phyloP scores from a whole-genome alignment of 2,888 invertebrate genomes.

The Limnephilus lunatus region DNA sequence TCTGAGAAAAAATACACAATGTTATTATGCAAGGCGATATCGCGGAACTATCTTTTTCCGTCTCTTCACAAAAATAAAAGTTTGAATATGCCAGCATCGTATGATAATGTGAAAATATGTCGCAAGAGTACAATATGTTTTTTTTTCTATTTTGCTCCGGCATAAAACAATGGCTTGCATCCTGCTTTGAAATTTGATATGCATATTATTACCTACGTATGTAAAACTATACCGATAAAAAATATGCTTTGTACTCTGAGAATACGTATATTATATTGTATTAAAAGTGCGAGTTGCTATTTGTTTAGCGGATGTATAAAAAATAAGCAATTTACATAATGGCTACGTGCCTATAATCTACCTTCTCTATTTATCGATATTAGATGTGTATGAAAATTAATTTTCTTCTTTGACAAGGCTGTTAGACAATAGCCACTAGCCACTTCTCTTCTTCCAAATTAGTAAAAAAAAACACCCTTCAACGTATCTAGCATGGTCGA shows the following conservation, averaged over 20 bases:
- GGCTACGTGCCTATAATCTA: too few species aligned
- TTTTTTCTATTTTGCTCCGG: background rate
- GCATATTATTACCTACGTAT: background rate
- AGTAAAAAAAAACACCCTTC: too few species aligned
- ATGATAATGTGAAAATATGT: background rate
- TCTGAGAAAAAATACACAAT: background rate
- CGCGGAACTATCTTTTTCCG: background rate
- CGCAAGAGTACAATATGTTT: background rate
- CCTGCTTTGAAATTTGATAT: background rate
- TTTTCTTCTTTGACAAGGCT: too few species aligned
- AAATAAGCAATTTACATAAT: background rate
- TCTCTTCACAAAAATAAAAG: background rate
- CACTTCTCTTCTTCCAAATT: too few species aligned
- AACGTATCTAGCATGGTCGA: too few species aligned
- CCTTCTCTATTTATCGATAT: too few species aligned
- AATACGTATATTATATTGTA: background rate
- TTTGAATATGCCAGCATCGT: background rate
- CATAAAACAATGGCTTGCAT: background rate
- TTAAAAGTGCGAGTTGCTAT: background rate
- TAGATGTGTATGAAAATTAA: too few species aligned
- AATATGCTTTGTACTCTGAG: background rate
- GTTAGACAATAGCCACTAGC: too few species aligned
- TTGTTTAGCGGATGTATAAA: background rate
- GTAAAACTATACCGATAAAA: background rate
- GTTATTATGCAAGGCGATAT: background rate